Evolutionary conservation across 1,140 invertebrate species (phyloP), one percentile per base, ranked within the genome.

Genomic region (Chelonus insularis): DNA sequence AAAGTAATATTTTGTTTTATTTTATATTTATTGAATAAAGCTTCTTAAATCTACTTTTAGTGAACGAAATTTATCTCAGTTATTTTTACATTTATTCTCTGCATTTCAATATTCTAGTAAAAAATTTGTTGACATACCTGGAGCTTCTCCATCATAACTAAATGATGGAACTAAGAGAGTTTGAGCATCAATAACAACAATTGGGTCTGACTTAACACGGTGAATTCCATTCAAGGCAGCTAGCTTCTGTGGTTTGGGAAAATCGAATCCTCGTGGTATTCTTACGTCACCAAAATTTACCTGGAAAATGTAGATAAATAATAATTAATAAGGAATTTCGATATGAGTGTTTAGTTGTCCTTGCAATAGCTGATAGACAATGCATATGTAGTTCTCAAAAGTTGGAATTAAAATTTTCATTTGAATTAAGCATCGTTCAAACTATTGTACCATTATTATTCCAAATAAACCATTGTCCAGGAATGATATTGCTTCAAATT

Each of bases 221-320:
- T 96, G 94, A 14, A 94, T 89, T 7, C 93, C 91, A 39, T 84
- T 84, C 37, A 96, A 78, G 1, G 86, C 81, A 0, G 82, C 87
- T 56, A 96, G 83, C 76, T 92, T 92, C 67, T 91, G 91, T 0
- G 93, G 93, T 66, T 87, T 85, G 0, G 93, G 92, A 71, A 87
- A 93, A 73, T 94, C 91, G 70, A 94, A 84, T 64, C 85, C 86
- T 58, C 84, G 84, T 0, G 91, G 88, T 65, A 96, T 91, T 68
- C 85, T 86, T 16, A 96, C 88, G 67, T 95, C 91, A 9, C 92
- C 94, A 70, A 96, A 96, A 79, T 95, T 94, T n/a, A 92, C 89
- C 91, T 94, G 76, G 0, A 45, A 32, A 21, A 47, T 2, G n/a
- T 34, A 7, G 5, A 18, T 21, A 16, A 52, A 34, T 9, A 14